A percentile compares a stretch with the other conserved stretches of the same genome.
Conservation (phyloP, 2,113 vertebrate genomes). For the Cavia aperea region DNA sequence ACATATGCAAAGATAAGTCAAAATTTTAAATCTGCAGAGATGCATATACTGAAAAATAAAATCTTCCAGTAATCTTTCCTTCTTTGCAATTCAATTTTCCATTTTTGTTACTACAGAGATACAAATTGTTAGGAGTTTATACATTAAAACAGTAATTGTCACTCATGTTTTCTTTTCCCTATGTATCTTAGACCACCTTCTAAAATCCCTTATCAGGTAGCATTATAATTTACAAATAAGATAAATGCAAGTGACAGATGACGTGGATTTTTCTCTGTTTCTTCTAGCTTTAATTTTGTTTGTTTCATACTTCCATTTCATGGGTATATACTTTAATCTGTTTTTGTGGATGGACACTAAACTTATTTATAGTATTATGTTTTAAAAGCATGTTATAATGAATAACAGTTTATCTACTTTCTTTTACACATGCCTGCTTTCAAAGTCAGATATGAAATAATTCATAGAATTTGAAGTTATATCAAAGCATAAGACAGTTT, state of each 20-base stretch:
- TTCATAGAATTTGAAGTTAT: background rate
- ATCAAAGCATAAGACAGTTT: background rate
- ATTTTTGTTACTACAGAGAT: background rate
- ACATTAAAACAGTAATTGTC: background rate
- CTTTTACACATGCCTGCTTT: background rate
- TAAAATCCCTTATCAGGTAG: background rate
- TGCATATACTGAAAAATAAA: background rate
- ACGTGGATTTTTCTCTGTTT: background rate
- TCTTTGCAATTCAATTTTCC: background rate
- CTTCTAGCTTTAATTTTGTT: background rate
- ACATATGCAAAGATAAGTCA: background rate
- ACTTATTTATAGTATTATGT: background rate
- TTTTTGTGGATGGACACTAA: background rate
- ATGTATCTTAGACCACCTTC: background rate
- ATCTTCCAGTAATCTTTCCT: background rate
- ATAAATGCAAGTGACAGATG: background rate
- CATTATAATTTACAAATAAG: background rate
- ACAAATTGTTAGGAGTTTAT: background rate
- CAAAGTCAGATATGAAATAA: background rate
- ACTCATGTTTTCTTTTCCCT: background rate
- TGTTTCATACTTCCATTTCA: background rate
- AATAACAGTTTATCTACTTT: background rate
- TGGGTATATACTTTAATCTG: background rate
- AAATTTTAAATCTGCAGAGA: background rate
- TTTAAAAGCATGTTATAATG: background rate